These are phyloP conservation scores for Idaea biselata DNA, from an alignment of 2,888 invertebrate species.

Conservation along the genomic window DNA sequence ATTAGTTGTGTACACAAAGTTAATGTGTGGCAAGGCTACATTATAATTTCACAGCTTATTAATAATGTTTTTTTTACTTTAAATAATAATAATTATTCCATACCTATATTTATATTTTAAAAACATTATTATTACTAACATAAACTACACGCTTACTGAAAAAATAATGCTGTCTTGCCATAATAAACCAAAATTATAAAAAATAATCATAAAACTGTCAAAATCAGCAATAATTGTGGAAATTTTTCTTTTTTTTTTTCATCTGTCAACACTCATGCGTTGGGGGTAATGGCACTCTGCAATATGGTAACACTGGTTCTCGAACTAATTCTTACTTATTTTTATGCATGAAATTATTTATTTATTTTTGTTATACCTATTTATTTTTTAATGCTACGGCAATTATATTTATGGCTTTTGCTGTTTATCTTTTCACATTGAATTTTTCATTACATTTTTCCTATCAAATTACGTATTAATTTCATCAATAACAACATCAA, in stretches of 20 bases:
- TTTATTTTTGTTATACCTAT: slow-evolving; percentile 23
- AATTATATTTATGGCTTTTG: slow-evolving; percentile 18
- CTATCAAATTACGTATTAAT: background rate
- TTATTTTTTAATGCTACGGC: slow-evolving; percentile 23
- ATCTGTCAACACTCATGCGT: slow-evolving; percentile 75
- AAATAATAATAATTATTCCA: slow-evolving; percentile 2
- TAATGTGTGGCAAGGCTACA: slow-evolving; percentile 61
- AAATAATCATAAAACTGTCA: slow-evolving; percentile 31
- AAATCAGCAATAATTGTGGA: slow-evolving; percentile 61
- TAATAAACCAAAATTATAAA: slow-evolving; percentile 24
- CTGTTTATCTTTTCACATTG: slow-evolving; percentile 25
- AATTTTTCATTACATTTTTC: slow-evolving; percentile 3
- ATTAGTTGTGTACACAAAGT: background rate
- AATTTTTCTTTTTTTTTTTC: slow-evolving; percentile 73
- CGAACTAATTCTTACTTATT: slow-evolving; percentile 53
- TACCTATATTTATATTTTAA: slow-evolving; percentile 11
- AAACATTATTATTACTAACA: slow-evolving; percentile 21
- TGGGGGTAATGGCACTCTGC: slow-evolving; percentile 78
- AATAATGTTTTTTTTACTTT: slow-evolving; percentile 18
- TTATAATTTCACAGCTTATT: slow-evolving; percentile 39
- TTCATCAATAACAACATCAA: too few relatives aligned
- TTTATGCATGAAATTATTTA: slow-evolving; percentile 39
- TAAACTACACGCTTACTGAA: slow-evolving; percentile 37
- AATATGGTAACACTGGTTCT: slow-evolving; percentile 77
- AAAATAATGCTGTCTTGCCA: slow-evolving; percentile 64